Conservation (phyloP, 2,888 invertebrate species). For the Calameuta idolon region DNA sequence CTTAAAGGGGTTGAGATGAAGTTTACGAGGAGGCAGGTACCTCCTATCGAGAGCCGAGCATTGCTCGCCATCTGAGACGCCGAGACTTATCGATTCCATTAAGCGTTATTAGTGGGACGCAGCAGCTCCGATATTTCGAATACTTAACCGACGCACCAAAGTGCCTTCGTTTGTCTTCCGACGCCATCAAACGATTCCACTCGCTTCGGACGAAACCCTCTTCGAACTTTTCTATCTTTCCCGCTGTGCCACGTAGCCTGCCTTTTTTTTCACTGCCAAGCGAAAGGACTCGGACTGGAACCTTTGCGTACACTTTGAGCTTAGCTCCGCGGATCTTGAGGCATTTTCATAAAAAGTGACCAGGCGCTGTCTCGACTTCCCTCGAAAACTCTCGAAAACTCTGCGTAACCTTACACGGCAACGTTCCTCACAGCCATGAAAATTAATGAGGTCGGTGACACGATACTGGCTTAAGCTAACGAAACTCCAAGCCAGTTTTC, state of each 20-base stretch:
- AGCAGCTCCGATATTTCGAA: slow-evolving; percentile 12
- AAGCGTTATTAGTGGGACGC: slow-evolving; percentile 48
- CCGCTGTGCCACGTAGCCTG: not conserved
- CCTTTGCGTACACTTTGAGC: too few species aligned
- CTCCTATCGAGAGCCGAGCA: not conserved
- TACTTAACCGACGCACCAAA: slow-evolving; percentile 23
- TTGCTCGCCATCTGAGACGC: not conserved
- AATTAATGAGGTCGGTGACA: slow-evolving; percentile 42
- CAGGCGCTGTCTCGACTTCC: not conserved
- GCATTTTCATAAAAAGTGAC: not conserved
- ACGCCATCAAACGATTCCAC: slow-evolving; percentile 13
- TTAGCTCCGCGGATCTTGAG: not conserved
- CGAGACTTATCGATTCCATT: slow-evolving; percentile 58
- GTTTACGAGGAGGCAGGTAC: slow-evolving; percentile 1
- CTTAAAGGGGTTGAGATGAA: not conserved
- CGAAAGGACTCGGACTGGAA: not conserved
- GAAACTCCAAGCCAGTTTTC: slow-evolving; percentile 19
- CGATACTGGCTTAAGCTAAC: slow-evolving; percentile 16
- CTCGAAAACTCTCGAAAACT: not conserved
- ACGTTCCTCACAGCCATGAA: slow-evolving; percentile 51
- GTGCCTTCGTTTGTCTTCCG: slow-evolving; percentile 50
- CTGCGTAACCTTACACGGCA: slow-evolving; percentile 47
- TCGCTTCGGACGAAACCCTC: not conserved
- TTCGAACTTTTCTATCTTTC: not conserved
- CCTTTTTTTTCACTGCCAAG: not conserved